phyloP scores from a whole-genome alignment of 2,888 invertebrate genomes.

The Euphydryas editha region DNA sequence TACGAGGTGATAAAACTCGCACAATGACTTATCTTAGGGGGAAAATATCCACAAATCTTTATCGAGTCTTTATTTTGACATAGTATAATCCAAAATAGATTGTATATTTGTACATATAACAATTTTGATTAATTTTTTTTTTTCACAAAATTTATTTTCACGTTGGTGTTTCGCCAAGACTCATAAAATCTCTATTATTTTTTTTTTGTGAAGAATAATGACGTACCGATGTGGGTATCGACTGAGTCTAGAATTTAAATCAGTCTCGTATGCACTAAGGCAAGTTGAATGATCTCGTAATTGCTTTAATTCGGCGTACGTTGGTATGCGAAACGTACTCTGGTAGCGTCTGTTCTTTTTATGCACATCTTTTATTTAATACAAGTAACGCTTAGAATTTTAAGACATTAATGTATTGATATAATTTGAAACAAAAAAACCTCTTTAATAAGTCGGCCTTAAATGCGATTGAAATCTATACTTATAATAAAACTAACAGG shows the following conservation, averaged over 20 bases:
- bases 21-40: no score
- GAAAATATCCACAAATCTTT: no score
- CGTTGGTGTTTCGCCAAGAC: not conserved
- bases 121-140: not conserved
- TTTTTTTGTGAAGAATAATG: slow-evolving; percentile 3
- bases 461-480: no score
- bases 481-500: no score
- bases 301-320: slow-evolving; percentile 33
- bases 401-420: not conserved
- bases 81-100: no score
- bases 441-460: no score
- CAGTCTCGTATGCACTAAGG: slow-evolving; percentile 25
- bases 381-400: not conserved
- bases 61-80: no score
- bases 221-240: slow-evolving; percentile 1
- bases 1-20: no score
- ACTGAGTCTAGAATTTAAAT: slow-evolving; percentile 26
- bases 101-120: not conserved
- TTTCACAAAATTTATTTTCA: not conserved
- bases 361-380: not conserved
- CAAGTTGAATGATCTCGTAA: slow-evolving; percentile 38
- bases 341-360: not conserved
- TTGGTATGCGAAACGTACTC: slow-evolving; percentile 31
- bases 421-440: not conserved
- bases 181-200: slow-evolving; percentile 10